Evolutionary conservation across 1,140 invertebrate genomes (phyloP), one percentile per base, ranked within the genome.

Genomic region (Polypedilum vanderplanki): DNA sequence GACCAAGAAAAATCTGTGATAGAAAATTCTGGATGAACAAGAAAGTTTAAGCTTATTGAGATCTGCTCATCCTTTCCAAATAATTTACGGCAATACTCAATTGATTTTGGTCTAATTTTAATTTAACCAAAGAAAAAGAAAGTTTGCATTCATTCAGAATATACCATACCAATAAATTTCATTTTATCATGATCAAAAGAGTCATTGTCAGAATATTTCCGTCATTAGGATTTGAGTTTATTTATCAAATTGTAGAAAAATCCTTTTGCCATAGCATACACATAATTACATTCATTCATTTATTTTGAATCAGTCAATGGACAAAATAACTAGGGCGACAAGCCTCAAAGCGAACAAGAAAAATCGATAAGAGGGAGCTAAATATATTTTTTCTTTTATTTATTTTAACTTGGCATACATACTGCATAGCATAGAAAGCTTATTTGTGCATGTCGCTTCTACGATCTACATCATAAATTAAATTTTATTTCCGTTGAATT

Each of bases 211-310:
- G 24, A 33, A 33, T 3, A 33, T 33, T 33, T 33, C 24, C 24
- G 24, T 33, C 24, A 33, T 33, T 33, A 3, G 5, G 24, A 33
- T 33, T 33, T 5, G 5, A 33, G 24, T 33, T 33, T 33, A 33
- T 33, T 33, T 33, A 33, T 33, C 41, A 46, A 57, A 57, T 4
- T n/a, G 15, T 1, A 15, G 9, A 15, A 57, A 57, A 57, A 57
- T n/a, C 15, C n/a, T 12, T n/a, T n/a, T 57, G 46, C 46, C 46
- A 57, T n/a, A 46, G 41, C 41, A 46, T n/a, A n/a, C n/a, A 33
- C 46, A 57, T 57, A 57, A 57, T 57, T 57, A 57, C 46, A 57
- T 57, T 57, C n/a, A 33, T 33, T 33, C 46, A 57, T 57, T 57
- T 57, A n/a, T n/a, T n/a, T n/a, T n/a, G n/a, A n/a, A n/a, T n/a